Evolutionary conservation across 23 tunicate genomes (phyloP).

Genomic region (Phallusia fumigata): DNA sequence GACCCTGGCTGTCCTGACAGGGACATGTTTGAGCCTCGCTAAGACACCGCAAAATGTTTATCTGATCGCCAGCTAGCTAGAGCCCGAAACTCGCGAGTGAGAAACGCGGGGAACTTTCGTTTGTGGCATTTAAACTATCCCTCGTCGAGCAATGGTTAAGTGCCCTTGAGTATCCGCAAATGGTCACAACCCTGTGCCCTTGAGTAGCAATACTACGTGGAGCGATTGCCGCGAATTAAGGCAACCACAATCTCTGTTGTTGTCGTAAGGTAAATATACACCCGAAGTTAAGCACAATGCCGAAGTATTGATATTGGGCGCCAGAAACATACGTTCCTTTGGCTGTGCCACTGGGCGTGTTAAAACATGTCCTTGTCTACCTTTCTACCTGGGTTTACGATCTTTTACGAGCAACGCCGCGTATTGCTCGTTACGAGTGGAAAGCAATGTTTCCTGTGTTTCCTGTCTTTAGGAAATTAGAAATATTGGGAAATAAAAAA

Average conservation of each 20-base stretch:
- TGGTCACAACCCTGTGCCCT: not conserved
- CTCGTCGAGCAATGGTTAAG: not conserved
- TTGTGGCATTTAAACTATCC: not conserved
- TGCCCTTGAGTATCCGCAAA: not conserved
- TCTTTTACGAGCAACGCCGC: no score
- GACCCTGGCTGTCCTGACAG: not conserved
- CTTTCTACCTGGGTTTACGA: not conserved
- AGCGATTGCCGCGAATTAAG: not conserved
- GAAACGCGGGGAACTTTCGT: not conserved
- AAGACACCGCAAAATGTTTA: conserved; percentile 5
- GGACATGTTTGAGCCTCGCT: not conserved
- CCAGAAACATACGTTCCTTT: not conserved
- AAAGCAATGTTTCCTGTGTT: no score
- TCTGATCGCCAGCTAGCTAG: not conserved
- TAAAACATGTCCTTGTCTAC: not conserved
- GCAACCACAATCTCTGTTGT: not conserved
- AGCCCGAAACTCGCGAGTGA: not conserved
- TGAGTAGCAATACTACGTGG: conserved; percentile 4
- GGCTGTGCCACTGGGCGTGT: not conserved
- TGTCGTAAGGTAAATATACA: not conserved
- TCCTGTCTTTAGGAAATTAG: no score
- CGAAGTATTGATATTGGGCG: not conserved
- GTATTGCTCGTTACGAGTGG: no score
- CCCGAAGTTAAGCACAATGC: not conserved
- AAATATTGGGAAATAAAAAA: no score